Evolutionary conservation across 1,140 invertebrate species (phyloP).

Genomic region (Limonius californicus): DNA sequence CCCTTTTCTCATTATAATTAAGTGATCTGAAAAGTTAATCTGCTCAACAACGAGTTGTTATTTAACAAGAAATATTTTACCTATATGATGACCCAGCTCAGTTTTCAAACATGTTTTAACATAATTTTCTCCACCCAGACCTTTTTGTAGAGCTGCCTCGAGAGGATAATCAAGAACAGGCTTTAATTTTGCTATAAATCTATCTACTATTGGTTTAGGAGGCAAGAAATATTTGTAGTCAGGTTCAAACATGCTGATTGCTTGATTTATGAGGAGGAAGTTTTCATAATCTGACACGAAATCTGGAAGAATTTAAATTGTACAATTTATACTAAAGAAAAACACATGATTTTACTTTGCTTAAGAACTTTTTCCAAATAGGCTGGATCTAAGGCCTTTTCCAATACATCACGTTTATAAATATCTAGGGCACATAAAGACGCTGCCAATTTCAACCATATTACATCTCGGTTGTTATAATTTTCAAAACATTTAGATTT

Average conservation of each 20-base stretch:
- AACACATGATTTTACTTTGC: no score
- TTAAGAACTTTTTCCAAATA: no score
- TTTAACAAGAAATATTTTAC: constrained; percentile 38
- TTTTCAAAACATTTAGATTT: constrained; percentile 36
- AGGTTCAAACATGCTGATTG: constrained; percentile 53
- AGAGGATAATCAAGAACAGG: constrained; percentile 42
- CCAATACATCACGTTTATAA: constrained; percentile 52
- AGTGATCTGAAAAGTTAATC: constrained; percentile 50
- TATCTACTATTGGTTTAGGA: constrained; percentile 34
- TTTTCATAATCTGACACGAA: constrained; percentile 49
- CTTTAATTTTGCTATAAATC: constrained; percentile 25
- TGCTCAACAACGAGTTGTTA: no score
- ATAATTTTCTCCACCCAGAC: constrained; percentile 49
- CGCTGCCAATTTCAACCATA: constrained; percentile 51
- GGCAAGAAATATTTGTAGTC: constrained; percentile 47
- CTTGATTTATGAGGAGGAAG: constrained; percentile 54
- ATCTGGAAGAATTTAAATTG: no score
- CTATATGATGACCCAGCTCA: constrained; percentile 48
- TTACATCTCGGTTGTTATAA: constrained; percentile 36
- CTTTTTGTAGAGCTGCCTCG: constrained; percentile 42
- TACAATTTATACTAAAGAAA: no score
- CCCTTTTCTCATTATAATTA: constrained; percentile 51
- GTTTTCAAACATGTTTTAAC: constrained; percentile 47
- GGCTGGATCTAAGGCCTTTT: constrained; percentile 31
- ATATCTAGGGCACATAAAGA: constrained; percentile 53